These are phyloP conservation scores for Microtus pennsylvanicus DNA, from an alignment of 2,113 vertebrate species.

Conservation along the genomic window DNA sequence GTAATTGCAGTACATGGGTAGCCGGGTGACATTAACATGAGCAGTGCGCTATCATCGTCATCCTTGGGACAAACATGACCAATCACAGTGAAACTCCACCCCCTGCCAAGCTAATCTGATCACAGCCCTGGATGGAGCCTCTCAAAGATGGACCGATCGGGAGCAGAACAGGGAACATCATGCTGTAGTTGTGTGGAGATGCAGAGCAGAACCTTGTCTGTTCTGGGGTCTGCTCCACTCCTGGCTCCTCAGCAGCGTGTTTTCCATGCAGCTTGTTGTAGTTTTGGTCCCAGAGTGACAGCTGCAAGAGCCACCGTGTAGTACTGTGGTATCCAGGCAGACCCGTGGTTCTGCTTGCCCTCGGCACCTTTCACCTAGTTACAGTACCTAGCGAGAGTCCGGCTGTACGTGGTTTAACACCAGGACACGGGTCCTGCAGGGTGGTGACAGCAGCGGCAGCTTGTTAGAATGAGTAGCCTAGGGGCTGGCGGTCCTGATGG, in stretches of 20 bases:
- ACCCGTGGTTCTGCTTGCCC: neutral
- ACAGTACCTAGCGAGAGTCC: neutral
- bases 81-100: slow-evolving; percentile 73
- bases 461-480: neutral
- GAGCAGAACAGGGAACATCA: neutral
- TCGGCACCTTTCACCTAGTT: neutral
- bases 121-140: neutral
- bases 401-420: accelerated
- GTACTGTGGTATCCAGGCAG: neutral
- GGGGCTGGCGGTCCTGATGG: neutral
- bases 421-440: accelerated
- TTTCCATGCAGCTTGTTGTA: neutral
- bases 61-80: slow-evolving; percentile 71
- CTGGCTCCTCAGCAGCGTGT: neutral
- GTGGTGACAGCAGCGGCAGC: neutral
- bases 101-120: slow-evolving; percentile 63
- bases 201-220: neutral
- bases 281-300: neutral
- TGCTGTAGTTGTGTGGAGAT: neutral
- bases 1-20: slow-evolving; percentile 78
- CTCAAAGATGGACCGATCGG: neutral
- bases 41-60: slow-evolving; percentile 66
- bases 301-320: neutral
- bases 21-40: slow-evolving; percentile 78
- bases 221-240: neutral